Evolutionary conservation across 2,888 invertebrate genomes (phyloP).

Genomic region (Unio pictorum): DNA sequence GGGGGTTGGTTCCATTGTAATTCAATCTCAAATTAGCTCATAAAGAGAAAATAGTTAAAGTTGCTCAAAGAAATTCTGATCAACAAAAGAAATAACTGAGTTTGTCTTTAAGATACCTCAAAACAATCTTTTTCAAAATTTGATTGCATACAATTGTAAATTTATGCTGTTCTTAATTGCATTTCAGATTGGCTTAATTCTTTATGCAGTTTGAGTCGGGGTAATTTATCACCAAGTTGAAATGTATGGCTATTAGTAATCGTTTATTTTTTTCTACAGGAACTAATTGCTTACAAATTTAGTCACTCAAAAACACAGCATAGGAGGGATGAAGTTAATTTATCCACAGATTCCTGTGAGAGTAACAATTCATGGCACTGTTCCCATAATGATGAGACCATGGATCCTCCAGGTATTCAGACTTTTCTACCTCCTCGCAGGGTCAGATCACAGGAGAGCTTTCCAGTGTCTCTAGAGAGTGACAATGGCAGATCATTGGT

Average conservation of each 20-base stretch:
- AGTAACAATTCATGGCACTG: slow-evolving; percentile 4
- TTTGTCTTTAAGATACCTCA: too few species aligned
- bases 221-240: too few species aligned
- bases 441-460: slow-evolving; percentile 53
- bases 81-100: neutral
- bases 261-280: slow-evolving; percentile 42
- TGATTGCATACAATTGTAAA: too few species aligned
- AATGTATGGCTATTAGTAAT: neutral
- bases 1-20: neutral
- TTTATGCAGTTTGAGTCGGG: too few species aligned
- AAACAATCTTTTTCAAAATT: too few species aligned
- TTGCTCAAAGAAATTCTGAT: neutral
- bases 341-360: slow-evolving; percentile 8
- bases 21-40: too few species aligned
- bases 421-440: slow-evolving; percentile 19
- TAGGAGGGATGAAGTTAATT: slow-evolving; percentile 25
- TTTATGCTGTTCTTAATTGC: too few species aligned
- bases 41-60: too few species aligned
- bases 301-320: slow-evolving; percentile 23
- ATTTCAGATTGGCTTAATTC: too few species aligned
- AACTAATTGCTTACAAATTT: slow-evolving; percentile 64
- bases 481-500: neutral
- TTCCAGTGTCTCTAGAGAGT: slow-evolving; percentile 19
- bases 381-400: too few species aligned
- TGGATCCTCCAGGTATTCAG: too few species aligned